These are phyloP conservation scores for Chrysomela aeneicollis DNA, from an alignment of 2,888 invertebrate species.

Conservation along the genomic window DNA sequence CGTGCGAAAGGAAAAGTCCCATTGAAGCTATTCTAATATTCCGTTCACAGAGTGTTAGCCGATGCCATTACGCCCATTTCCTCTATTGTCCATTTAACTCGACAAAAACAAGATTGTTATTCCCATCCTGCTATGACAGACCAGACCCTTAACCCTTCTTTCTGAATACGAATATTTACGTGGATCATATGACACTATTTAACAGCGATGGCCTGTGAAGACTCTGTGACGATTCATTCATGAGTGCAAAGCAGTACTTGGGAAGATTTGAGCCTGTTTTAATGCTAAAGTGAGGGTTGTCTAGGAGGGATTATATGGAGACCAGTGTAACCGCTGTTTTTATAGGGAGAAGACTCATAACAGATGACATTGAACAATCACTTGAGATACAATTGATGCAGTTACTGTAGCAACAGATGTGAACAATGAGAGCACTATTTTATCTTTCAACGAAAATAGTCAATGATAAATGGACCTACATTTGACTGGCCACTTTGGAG, in stretches of 20 bases:
- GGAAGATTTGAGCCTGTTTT: constrained; percentile 13
- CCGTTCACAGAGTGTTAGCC: constrained; percentile 27
- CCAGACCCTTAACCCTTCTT: constrained; percentile 1
- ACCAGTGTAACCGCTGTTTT: too few relatives aligned
- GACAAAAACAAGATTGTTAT: constrained; percentile 11
- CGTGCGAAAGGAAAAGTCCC: constrained; percentile 2
- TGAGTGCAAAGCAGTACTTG: background rate
- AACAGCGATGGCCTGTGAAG: constrained; percentile 7
- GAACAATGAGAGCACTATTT: too few relatives aligned
- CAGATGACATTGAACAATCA: too few relatives aligned
- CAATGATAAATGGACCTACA: too few relatives aligned
- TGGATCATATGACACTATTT: constrained; percentile 18
- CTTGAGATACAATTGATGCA: too few relatives aligned
- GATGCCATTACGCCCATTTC: constrained; percentile 31
- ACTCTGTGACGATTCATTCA: background rate
- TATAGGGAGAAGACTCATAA: too few relatives aligned
- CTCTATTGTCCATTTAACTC: constrained; percentile 27
- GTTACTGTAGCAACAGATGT: background rate
- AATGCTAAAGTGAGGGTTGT: background rate
- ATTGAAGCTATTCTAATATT: constrained; percentile 19
- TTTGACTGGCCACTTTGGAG: too few relatives aligned
- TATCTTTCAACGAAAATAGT: too few relatives aligned
- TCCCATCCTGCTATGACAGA: constrained; percentile 10
- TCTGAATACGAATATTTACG: constrained; percentile 9
- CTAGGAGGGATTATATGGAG: too few relatives aligned